Evolutionary conservation across 2,888 invertebrate genomes (phyloP).

Genomic region (Parthenolecanium corni): DNA sequence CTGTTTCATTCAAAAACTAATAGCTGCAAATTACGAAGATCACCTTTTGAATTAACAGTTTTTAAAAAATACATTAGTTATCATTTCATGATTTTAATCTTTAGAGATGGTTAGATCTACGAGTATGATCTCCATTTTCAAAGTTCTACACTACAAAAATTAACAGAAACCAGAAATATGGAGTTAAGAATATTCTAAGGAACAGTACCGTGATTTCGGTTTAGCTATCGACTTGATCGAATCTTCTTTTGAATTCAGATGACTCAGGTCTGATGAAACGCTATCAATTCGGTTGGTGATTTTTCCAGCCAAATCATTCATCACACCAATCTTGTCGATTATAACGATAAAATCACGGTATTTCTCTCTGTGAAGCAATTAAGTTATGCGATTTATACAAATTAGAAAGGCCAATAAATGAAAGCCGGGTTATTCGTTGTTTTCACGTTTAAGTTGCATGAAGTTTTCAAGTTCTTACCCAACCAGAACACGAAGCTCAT

Average conservation of each 20-base stretch:
- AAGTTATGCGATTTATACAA: too few species aligned
- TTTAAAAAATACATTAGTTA: neutral
- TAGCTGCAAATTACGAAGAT: too few species aligned
- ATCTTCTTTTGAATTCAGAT: conserved; percentile 9
- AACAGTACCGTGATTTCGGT: neutral
- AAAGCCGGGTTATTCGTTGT: too few species aligned
- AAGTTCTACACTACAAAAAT: too few species aligned
- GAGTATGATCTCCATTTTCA: too few species aligned
- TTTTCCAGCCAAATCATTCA: conserved; percentile 3
- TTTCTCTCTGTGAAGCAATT: conserved; percentile 6
- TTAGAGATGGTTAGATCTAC: too few species aligned
- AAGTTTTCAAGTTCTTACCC: too few species aligned
- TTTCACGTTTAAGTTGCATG: too few species aligned
- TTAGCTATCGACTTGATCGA: neutral
- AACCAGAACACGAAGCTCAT: conserved; percentile 5
- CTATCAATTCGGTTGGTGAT: conserved; percentile 9
- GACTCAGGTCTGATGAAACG: neutral
- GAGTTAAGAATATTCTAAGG: neutral
- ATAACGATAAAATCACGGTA: conserved; percentile 21
- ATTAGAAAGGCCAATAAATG: too few species aligned
- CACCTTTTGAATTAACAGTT: too few species aligned
- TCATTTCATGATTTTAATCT: too few species aligned
- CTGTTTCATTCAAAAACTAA: too few species aligned
- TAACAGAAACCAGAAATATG: neutral
- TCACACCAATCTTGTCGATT: conserved; percentile 7